Conservation (phyloP, 2,797 vertebrate species). For the Acipenser oxyrinchus region DNA sequence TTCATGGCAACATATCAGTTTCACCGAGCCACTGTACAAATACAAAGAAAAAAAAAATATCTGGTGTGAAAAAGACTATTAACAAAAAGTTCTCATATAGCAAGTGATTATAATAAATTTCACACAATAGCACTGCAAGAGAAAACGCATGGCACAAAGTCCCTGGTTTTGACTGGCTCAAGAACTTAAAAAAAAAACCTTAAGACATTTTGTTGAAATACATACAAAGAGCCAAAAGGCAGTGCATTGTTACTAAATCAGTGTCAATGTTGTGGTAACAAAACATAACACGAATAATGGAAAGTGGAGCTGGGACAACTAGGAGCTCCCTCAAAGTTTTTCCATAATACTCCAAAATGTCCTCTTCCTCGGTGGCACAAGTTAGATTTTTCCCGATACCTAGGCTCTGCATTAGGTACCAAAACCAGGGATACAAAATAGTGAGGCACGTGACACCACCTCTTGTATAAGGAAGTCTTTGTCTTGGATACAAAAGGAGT, state of each 20-base stretch:
- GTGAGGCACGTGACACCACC: no score
- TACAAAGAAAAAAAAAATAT: slow-evolving; percentile 69
- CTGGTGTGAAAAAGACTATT: slow-evolving; percentile 75
- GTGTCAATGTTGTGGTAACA: slow-evolving; percentile 53
- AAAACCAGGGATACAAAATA: no score
- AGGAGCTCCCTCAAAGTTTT: not conserved
- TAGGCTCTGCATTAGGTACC: no score
- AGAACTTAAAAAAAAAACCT: slow-evolving; percentile 29
- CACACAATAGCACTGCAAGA: slow-evolving; percentile 81
- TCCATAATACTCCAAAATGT: no score
- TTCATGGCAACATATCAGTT: slow-evolving; percentile 84
- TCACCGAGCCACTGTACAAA: slow-evolving; percentile 96
- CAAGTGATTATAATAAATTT: slow-evolving; percentile 70
- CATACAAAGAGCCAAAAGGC: slow-evolving; percentile 62
- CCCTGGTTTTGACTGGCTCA: slow-evolving; percentile 75
- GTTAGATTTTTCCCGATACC: no score
- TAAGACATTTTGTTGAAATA: slow-evolving; percentile 43
- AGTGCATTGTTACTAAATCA: slow-evolving; percentile 58
- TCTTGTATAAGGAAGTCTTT: no score
- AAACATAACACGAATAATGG: slow-evolving; percentile 21
- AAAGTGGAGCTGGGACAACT: slow-evolving; percentile 16
- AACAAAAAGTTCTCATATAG: slow-evolving; percentile 72
- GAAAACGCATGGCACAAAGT: slow-evolving; percentile 73
- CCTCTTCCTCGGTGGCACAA: no score
- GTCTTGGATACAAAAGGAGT: no score